phyloP scores from a whole-genome alignment of 92 coral and sea anemone species.

The Pocillopora meandrina region DNA sequence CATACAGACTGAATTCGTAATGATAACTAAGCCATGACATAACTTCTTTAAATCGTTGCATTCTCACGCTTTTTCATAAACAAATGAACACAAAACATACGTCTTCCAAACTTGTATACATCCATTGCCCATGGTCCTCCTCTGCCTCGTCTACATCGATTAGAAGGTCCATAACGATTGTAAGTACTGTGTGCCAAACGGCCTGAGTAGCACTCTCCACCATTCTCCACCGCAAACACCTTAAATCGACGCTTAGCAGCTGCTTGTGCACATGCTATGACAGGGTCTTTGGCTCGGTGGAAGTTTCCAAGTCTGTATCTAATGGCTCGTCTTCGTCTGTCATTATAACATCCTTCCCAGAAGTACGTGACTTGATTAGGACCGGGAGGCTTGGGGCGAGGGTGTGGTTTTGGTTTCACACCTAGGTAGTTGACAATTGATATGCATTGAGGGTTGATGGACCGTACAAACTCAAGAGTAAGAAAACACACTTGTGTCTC shows the following conservation, averaged over 20 bases:
- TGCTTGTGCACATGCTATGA: slow-evolving; percentile 57
- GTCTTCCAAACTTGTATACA: slow-evolving; percentile 67
- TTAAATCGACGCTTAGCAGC: slow-evolving; percentile 47
- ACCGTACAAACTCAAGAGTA: too few species aligned
- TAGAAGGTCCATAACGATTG: slow-evolving; percentile 66
- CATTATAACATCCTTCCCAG: slow-evolving; percentile 82
- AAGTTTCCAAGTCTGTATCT: slow-evolving; percentile 46
- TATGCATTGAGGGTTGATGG: too few species aligned
- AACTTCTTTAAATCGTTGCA: background rate
- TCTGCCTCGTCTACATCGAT: slow-evolving; percentile 58
- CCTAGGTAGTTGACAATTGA: slow-evolving; percentile 1
- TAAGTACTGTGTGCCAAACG: slow-evolving; percentile 43
- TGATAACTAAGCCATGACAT: too few species aligned
- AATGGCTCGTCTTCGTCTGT: slow-evolving; percentile 54
- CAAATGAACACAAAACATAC: slow-evolving; percentile 21
- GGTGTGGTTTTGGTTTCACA: slow-evolving; percentile 30
- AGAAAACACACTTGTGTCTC: too few species aligned
- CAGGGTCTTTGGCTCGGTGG: slow-evolving; percentile 51
- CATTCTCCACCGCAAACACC: slow-evolving; percentile 71
- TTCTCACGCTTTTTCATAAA: background rate
- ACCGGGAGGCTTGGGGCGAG: slow-evolving; percentile 54
- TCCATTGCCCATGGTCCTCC: slow-evolving; percentile 81
- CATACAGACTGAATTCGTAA: too few species aligned
- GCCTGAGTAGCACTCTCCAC: slow-evolving; percentile 73
- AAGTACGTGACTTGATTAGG: slow-evolving; percentile 49